Conservation (phyloP, 2,888 invertebrate genomes). For the Campaea margaritaria region DNA sequence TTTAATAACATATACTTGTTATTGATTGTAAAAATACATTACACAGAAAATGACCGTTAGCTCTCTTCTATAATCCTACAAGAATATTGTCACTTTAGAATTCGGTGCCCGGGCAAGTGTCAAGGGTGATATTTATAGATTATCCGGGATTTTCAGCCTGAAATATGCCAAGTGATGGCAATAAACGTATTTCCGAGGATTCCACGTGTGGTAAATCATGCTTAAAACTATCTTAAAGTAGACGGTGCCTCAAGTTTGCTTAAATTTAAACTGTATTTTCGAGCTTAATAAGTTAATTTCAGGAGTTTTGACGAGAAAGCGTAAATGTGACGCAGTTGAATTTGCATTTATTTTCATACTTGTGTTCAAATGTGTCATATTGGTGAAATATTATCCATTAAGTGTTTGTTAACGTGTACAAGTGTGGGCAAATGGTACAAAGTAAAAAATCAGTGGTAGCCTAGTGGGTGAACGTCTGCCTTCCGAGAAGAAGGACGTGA, state of each 20-base stretch:
- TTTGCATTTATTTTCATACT: too few species aligned
- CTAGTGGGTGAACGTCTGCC: too few species aligned
- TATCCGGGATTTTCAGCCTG: slow-evolving; percentile 76
- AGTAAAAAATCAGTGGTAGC: too few species aligned
- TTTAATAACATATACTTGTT: background rate
- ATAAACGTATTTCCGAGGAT: slow-evolving; percentile 62
- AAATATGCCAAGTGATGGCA: slow-evolving; percentile 67
- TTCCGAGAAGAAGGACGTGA: too few species aligned
- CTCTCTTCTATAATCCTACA: slow-evolving; percentile 46
- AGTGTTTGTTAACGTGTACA: too few species aligned
- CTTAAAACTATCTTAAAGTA: slow-evolving; percentile 4
- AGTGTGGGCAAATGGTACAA: too few species aligned
- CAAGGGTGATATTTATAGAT: slow-evolving; percentile 80
- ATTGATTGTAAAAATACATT: background rate
- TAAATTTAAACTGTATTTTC: too few species aligned
- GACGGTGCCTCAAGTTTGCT: background rate
- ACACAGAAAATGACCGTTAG: slow-evolving; percentile 1
- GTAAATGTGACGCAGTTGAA: too few species aligned
- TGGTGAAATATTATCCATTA: too few species aligned
- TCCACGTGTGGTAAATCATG: slow-evolving; percentile 17
- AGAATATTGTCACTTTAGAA: slow-evolving; percentile 82
- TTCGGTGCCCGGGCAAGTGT: slow-evolving; percentile 65
- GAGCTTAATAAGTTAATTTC: too few species aligned
- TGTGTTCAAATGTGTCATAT: too few species aligned
- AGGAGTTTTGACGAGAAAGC: too few species aligned